Percentiles rank a stretch among this genome's conserved stretches.
Evolutionary conservation across 2,113 vertebrate genomes (phyloP).

Genomic region (Formicarius rufipectus): DNA sequence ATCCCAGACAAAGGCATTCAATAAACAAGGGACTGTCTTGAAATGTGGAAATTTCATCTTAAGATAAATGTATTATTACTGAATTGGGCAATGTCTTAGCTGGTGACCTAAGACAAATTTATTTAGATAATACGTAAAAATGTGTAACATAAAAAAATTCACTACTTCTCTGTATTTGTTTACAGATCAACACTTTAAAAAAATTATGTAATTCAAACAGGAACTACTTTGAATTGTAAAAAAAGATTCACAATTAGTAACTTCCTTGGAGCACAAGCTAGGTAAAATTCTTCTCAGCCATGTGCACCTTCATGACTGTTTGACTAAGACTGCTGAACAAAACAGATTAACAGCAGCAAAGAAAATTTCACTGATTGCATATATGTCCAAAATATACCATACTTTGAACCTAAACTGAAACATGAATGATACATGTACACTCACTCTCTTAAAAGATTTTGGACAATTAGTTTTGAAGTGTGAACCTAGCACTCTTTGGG

Average conservation of each 20-base stretch:
- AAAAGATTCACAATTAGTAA: neutral
- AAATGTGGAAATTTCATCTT: neutral
- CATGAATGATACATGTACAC: neutral
- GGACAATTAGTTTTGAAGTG: neutral
- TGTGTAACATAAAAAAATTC: neutral
- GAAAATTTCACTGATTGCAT: neutral
- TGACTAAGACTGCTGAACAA: neutral
- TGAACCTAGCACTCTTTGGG: neutral
- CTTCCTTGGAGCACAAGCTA: neutral
- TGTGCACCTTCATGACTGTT: neutral
- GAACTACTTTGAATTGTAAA: neutral
- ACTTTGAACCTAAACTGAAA: neutral
- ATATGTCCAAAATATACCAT: neutral
- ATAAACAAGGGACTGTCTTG: neutral
- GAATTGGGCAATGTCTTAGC: slow-evolving; percentile 25
- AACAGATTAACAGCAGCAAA: neutral
- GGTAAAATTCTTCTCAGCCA: neutral
- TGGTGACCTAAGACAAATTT: neutral
- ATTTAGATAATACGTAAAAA: neutral
- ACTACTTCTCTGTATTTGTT: neutral
- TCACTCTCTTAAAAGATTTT: neutral
- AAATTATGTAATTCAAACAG: neutral
- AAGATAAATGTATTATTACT: neutral
- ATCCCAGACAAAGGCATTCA: neutral
- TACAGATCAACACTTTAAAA: neutral